Conservation (phyloP, 2,888 invertebrate species). For the Oscheius sp. region DNA sequence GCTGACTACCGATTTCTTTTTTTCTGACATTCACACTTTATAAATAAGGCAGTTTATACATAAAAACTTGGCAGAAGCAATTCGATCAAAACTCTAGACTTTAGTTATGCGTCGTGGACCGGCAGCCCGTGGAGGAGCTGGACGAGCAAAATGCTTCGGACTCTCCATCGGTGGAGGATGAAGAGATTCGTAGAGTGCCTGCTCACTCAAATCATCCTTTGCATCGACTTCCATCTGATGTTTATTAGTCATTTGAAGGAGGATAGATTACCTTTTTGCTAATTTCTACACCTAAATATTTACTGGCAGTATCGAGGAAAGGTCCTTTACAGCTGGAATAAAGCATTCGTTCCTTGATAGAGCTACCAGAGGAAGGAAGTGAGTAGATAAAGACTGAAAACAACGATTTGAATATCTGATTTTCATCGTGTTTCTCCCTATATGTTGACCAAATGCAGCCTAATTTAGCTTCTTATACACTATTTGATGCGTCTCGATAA, state of each 20-base stretch:
- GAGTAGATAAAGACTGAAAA: conserved; percentile 91
- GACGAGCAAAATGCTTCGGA: conserved; percentile 88
- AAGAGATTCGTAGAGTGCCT: conserved; percentile 90
- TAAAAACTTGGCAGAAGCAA: conserved; percentile 18
- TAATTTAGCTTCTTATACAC: too few relatives aligned
- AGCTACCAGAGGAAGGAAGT: conserved; percentile 91
- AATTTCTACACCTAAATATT: conserved; percentile 80
- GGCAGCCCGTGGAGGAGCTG: conserved; percentile 82
- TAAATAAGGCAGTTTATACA: conserved; percentile 27
- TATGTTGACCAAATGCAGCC: neutral
- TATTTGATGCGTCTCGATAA: too few relatives aligned
- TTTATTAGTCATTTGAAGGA: too few relatives aligned
- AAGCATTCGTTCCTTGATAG: conserved; percentile 96
- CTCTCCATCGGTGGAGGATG: conserved; percentile 72
- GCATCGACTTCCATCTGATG: conserved; percentile 81
- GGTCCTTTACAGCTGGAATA: conserved; percentile 97
- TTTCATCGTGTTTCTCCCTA: too few relatives aligned
- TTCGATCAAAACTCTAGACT: conserved; percentile 35
- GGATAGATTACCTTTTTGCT: conserved; percentile 81
- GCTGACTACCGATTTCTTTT: too few relatives aligned
- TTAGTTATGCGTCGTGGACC: conserved; percentile 67
- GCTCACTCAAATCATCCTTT: conserved; percentile 88
- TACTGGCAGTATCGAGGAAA: conserved; percentile 83
- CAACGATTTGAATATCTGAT: too few relatives aligned
- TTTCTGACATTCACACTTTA: too few relatives aligned